phyloP scores from a whole-genome alignment of 2,797 vertebrate species.

The Limnodromus scolopaceus region DNA sequence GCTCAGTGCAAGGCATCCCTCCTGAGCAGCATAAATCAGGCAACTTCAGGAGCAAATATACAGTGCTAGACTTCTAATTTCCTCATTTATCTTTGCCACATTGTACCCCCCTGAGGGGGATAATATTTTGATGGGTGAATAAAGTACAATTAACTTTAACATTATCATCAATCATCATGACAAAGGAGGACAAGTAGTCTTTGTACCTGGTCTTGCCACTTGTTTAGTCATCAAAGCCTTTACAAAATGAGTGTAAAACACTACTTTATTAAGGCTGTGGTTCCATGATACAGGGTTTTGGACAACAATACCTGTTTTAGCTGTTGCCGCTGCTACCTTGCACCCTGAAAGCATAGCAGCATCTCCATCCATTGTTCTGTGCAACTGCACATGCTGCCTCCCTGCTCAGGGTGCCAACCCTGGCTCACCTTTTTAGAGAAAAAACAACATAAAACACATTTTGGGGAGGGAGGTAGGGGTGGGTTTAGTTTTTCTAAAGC shows the following conservation, averaged over 20 bases:
- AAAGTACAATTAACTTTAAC: conserved; percentile 39
- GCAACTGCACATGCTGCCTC: neutral
- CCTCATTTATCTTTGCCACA: conserved; percentile 16
- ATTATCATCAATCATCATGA: conserved; percentile 7
- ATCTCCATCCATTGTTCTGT: neutral
- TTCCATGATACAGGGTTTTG: neutral
- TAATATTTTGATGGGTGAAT: conserved; percentile 62
- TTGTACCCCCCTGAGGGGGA: neutral
- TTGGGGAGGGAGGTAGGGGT: neutral
- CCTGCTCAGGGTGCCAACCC: neutral
- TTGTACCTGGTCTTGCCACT: conserved; percentile 13
- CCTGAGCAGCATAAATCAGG: conserved; percentile 21
- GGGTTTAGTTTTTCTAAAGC: neutral
- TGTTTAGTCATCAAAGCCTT: conserved; percentile 29
- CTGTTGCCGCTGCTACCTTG: neutral
- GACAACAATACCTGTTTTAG: neutral
- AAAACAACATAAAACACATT: neutral
- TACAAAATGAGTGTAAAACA: neutral
- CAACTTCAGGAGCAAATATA: neutral
- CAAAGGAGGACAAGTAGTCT: conserved; percentile 55
- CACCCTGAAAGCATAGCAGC: neutral
- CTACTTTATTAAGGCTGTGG: neutral
- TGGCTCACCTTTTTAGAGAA: neutral
- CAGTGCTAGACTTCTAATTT: neutral
- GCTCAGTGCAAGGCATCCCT: neutral